These are phyloP conservation scores for Stenolophus ochropezus DNA, from an alignment of 2,888 invertebrate species.

Conservation along the genomic window DNA sequence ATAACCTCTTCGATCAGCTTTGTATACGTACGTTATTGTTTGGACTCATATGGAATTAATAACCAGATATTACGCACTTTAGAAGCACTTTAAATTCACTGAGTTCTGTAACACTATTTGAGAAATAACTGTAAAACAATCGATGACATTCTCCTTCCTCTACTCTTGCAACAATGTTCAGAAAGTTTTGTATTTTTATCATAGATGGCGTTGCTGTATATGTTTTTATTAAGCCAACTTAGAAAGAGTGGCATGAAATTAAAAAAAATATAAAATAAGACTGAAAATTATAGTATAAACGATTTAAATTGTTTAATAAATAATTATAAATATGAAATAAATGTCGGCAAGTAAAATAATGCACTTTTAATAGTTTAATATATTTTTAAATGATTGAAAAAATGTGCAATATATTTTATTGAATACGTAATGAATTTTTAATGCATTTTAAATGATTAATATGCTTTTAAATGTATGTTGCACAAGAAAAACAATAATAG, in stretches of 20 bases:
- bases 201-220: not conserved
- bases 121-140: constrained; percentile 21
- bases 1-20: not conserved
- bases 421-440: not conserved
- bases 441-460: not conserved
- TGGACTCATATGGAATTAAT: constrained; percentile 49
- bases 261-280: not conserved
- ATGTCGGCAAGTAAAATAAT: not conserved
- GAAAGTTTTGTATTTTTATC: not conserved
- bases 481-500: not conserved
- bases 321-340: not conserved
- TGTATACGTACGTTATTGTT: constrained; percentile 48
- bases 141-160: constrained; percentile 22
- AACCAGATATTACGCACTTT: not conserved
- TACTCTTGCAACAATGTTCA: not conserved
- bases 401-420: not conserved
- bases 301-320: not conserved
- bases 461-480: not conserved
- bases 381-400: not conserved
- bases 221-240: not conserved
- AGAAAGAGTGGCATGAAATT: not conserved
- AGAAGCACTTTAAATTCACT: not conserved
- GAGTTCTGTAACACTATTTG: not conserved
- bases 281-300: not conserved
- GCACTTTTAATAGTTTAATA: not conserved